Conservation (phyloP, 2,797 vertebrate species). For the Arrhamphus sclerolepis region DNA sequence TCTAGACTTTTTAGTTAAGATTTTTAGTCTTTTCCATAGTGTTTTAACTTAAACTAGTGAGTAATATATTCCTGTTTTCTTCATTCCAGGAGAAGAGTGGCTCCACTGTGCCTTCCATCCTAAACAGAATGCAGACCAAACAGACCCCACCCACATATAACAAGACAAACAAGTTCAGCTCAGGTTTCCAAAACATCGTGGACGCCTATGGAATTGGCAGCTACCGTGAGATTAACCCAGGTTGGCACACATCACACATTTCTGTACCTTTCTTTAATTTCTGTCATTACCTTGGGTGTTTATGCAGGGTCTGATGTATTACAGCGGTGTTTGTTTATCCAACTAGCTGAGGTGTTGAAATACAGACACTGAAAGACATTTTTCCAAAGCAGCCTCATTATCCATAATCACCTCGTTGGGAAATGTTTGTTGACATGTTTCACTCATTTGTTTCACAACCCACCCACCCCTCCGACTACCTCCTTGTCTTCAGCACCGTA, state of each 20-base stretch:
- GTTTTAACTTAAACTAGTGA: too few relatives aligned
- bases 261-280: not conserved
- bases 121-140: slow-evolving; percentile 97
- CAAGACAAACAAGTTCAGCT: slow-evolving; percentile 98
- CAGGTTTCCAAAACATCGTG: slow-evolving; percentile 96
- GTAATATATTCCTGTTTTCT: not conserved
- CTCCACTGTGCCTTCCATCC: slow-evolving; percentile 96
- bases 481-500: slow-evolving; percentile 87
- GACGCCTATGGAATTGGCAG: slow-evolving; percentile 97
- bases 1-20: too few relatives aligned
- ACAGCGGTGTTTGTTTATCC: slow-evolving; percentile 20
- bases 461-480: slow-evolving; percentile 32
- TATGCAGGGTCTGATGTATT: not conserved
- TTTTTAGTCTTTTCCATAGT: too few relatives aligned
- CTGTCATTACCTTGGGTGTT: not conserved
- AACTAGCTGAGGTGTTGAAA: too few relatives aligned
- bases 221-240: slow-evolving; percentile 98
- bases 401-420: slow-evolving; percentile 26
- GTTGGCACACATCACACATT: slow-evolving; percentile 64
- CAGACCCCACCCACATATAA: slow-evolving; percentile 97
- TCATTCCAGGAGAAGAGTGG: slow-evolving; percentile 91
- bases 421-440: slow-evolving; percentile 13
- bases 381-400: slow-evolving; percentile 5
- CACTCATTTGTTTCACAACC: slow-evolving; percentile 14
- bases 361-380: not conserved